A percentile compares a stretch with the other conserved stretches of the same genome.
These are phyloP conservation scores for Drosophila orena DNA, from an alignment of 1,140 invertebrate species.

Conservation along the genomic window DNA sequence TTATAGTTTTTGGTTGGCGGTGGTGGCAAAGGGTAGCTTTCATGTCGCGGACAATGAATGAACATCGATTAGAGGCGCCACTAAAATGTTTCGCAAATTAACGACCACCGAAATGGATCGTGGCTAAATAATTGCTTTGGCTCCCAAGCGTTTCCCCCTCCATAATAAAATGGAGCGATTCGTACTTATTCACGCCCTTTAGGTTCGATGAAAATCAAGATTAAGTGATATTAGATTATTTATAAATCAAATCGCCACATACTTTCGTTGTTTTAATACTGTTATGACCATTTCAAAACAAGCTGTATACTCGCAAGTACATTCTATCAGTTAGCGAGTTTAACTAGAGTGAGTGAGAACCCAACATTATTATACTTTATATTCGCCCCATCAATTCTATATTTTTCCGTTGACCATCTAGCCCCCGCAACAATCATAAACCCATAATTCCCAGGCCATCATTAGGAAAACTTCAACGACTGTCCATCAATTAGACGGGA, in stretches of 20 bases:
- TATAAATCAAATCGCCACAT: no score
- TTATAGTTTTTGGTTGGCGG: slow-evolving; percentile 11
- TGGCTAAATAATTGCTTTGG: slow-evolving; percentile 48
- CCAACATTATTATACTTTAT: not conserved
- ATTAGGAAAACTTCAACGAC: slow-evolving; percentile 50
- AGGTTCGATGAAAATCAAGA: slow-evolving; percentile 1
- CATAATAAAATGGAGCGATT: slow-evolving; percentile 28
- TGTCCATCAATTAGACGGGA: slow-evolving; percentile 57
- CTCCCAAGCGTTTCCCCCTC: slow-evolving; percentile 8
- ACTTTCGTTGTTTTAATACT: no score
- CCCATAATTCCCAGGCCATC: slow-evolving; percentile 31
- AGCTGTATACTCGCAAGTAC: no score
- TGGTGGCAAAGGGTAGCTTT: slow-evolving; percentile 2
- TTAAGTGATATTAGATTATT: not conserved
- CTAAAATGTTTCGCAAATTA: slow-evolving; percentile 71
- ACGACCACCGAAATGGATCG: slow-evolving; percentile 33
- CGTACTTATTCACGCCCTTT: slow-evolving; percentile 43
- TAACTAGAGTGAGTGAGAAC: no score
- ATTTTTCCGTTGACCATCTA: not conserved
- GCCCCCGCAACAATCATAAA: slow-evolving; percentile 23
- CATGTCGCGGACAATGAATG: slow-evolving; percentile 41
- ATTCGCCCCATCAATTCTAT: not conserved
- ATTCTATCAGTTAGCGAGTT: no score
- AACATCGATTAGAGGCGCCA: slow-evolving; percentile 51
- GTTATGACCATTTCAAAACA: no score